Percentiles rank a stretch among this genome's conserved stretches.
Conservation (phyloP, 2,888 invertebrate genomes). For the Pseudoips prasinana region DNA sequence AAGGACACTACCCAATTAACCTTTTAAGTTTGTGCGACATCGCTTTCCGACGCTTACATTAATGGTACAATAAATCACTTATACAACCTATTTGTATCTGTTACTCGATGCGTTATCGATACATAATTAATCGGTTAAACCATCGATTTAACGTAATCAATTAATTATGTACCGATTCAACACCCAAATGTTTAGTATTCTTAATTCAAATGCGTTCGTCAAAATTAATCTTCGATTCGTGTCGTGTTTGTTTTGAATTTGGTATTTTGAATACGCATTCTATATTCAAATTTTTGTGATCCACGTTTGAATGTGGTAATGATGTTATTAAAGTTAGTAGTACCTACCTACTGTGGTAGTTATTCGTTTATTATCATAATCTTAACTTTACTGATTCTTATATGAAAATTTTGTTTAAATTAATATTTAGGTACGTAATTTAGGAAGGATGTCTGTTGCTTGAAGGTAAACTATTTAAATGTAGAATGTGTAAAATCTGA, state of each 20-base stretch:
- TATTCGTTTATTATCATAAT: too few species aligned
- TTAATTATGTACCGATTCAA: slow-evolving; percentile 21
- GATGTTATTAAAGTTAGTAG: slow-evolving; percentile 26
- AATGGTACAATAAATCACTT: slow-evolving; percentile 61
- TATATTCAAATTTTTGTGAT: slow-evolving; percentile 35
- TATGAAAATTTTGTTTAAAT: too few species aligned
- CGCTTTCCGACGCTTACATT: slow-evolving; percentile 51
- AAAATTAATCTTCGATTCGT: slow-evolving; percentile 34
- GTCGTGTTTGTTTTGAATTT: slow-evolving; percentile 35
- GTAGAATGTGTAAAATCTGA: too few species aligned
- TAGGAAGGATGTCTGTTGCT: too few species aligned
- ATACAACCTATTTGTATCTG: slow-evolving; percentile 33
- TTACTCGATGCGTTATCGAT: slow-evolving; percentile 55
- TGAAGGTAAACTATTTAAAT: too few species aligned
- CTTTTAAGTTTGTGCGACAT: slow-evolving; percentile 57
- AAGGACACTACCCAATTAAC: slow-evolving; percentile 62
- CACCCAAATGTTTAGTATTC: slow-evolving; percentile 30
- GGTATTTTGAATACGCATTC: slow-evolving; percentile 34
- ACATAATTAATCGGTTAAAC: slow-evolving; percentile 48
- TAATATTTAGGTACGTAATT: too few species aligned
- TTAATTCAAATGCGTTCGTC: slow-evolving; percentile 34
- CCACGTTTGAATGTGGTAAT: slow-evolving; percentile 30
- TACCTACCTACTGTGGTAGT: not conserved
- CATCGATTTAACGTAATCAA: slow-evolving; percentile 25
- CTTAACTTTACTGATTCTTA: too few species aligned